These are phyloP conservation scores for Dipodomys stephensi DNA, from an alignment of 2,113 vertebrate genomes.

Conservation along the genomic window DNA sequence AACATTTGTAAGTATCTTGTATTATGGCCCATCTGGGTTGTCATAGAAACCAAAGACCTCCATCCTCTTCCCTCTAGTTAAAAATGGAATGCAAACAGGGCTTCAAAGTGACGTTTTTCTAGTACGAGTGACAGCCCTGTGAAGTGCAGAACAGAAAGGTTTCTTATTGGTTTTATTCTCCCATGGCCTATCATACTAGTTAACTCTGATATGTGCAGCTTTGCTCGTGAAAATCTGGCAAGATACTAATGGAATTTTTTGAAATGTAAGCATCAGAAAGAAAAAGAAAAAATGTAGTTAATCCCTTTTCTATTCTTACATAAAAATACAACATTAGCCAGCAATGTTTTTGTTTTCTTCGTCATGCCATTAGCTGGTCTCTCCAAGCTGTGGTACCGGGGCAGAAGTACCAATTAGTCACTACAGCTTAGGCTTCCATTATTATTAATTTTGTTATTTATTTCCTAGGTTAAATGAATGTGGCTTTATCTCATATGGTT, in stretches of 20 bases:
- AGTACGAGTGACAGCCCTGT: conserved; percentile 83
- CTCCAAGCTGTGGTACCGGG: conserved; percentile 15
- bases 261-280: conserved; percentile 63
- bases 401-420: conserved; percentile 73
- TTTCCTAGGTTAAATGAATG: conserved; percentile 40
- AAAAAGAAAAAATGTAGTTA: conserved; percentile 68
- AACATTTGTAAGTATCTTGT: conserved; percentile 89
- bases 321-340: conserved; percentile 70
- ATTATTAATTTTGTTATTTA: conserved; percentile 65
- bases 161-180: conserved; percentile 84
- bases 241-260: conserved; percentile 73
- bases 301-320: conserved; percentile 70
- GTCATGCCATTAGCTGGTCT: conserved; percentile 60
- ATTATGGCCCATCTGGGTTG: conserved; percentile 90
- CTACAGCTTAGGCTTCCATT: conserved; percentile 49
- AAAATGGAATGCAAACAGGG: conserved; percentile 89
- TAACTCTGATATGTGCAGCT: conserved; percentile 75
- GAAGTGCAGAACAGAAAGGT: conserved; percentile 84
- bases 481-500: conserved; percentile 38
- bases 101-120: conserved; percentile 87
- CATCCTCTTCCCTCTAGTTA: conserved; percentile 89
- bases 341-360: conserved; percentile 63
- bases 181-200: conserved; percentile 74
- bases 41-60: conserved; percentile 91
- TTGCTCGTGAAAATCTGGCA: conserved; percentile 82